Evolutionary conservation across 2,113 vertebrate species (phyloP).

Genomic region (Salvelinus sp.): DNA sequence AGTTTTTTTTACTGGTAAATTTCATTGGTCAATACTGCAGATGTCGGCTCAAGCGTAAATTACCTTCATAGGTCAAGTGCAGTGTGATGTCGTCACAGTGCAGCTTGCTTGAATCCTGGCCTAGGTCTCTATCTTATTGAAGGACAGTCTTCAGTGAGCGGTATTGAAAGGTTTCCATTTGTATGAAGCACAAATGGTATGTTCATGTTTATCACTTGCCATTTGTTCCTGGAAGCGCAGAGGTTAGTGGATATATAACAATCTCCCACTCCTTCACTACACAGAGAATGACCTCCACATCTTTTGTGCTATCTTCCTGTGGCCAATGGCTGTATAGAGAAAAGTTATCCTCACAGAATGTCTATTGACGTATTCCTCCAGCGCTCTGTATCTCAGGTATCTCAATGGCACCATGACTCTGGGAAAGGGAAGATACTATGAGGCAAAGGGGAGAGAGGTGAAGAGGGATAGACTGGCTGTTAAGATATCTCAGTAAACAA

Average conservation of each 20-base stretch:
- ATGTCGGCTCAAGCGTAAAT: background rate
- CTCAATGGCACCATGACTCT: slow-evolving; percentile 63
- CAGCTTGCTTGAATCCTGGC: too few species aligned
- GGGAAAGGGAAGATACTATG: slow-evolving; percentile 29
- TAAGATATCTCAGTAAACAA: slow-evolving; percentile 62
- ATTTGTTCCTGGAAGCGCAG: background rate
- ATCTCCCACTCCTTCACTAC: background rate
- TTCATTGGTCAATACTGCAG: too few species aligned
- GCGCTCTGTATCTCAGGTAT: background rate
- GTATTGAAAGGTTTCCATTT: background rate
- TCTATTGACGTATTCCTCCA: slow-evolving; percentile 43
- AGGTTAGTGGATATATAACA: slow-evolving; percentile 27
- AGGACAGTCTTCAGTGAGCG: slow-evolving; percentile 22
- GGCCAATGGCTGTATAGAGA: slow-evolving; percentile 14
- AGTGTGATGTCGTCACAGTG: too few species aligned
- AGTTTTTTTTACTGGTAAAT: too few species aligned
- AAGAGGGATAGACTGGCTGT: slow-evolving; percentile 45
- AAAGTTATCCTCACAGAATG: slow-evolving; percentile 22
- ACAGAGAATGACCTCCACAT: slow-evolving; percentile 40
- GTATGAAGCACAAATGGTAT: too few species aligned
- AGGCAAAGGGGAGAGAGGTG: slow-evolving; percentile 37
- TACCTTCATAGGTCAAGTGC: slow-evolving; percentile 1
- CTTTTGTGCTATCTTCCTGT: slow-evolving; percentile 39
- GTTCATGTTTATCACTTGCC: slow-evolving; percentile 17
- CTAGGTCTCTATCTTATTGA: slow-evolving; percentile 17